These are phyloP conservation scores for Campaea margaritaria DNA, from an alignment of 2,888 invertebrate species.

Conservation along the genomic window DNA sequence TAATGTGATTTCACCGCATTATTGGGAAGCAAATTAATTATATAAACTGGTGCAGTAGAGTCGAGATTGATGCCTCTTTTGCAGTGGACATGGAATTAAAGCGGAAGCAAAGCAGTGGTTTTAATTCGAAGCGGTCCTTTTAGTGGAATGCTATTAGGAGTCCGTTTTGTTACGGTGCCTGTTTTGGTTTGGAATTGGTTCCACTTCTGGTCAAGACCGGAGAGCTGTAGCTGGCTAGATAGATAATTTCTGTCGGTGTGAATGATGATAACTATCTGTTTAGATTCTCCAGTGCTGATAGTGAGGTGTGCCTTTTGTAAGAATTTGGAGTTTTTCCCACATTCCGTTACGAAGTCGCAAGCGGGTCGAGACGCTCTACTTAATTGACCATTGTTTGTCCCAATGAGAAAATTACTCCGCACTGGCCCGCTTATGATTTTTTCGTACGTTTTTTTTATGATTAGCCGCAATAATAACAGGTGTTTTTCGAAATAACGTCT, in stretches of 20 bases:
- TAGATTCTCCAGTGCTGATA: slow-evolving; percentile 26
- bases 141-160: not conserved
- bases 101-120: not conserved
- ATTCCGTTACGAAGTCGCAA: slow-evolving; percentile 57
- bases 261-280: slow-evolving; percentile 37
- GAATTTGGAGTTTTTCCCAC: slow-evolving; percentile 63
- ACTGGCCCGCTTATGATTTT: slow-evolving; percentile 71
- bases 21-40: slow-evolving; percentile 21
- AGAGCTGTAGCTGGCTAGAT: slow-evolving; percentile 15
- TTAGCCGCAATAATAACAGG: slow-evolving; percentile 65
- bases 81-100: not conserved
- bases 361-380: slow-evolving; percentile 62
- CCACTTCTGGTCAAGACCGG: slow-evolving; percentile 11
- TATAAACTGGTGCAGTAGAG: slow-evolving; percentile 12
- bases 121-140: slow-evolving; percentile 1
- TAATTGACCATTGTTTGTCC: slow-evolving; percentile 84
- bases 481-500: slow-evolving; percentile 75
- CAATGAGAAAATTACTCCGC: slow-evolving; percentile 72
- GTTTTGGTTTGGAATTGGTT: slow-evolving; percentile 12
- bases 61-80: slow-evolving; percentile 7
- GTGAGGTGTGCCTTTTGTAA: slow-evolving; percentile 38
- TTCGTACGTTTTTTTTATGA: slow-evolving; percentile 39
- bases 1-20: slow-evolving; percentile 27
- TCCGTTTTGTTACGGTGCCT: slow-evolving; percentile 3
- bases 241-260: slow-evolving; percentile 34